A percentile compares a stretch with the other conserved stretches of the same genome.
Evolutionary conservation across 2,888 invertebrate genomes (phyloP).

Genomic region (Troides oblongomaculatus): DNA sequence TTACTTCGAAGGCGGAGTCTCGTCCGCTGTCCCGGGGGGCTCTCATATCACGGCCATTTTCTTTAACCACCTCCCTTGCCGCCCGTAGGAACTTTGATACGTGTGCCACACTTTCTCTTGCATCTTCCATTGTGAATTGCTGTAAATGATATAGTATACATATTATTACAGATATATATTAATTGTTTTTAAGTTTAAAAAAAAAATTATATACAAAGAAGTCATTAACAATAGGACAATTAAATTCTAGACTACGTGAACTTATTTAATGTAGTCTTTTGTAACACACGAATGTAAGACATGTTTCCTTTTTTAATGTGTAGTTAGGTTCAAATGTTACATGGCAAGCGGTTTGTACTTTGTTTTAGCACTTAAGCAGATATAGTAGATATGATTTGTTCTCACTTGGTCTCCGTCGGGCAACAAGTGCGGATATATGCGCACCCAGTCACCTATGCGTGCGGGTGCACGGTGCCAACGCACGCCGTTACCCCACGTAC

Average conservation of each 20-base stretch:
- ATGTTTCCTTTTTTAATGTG: too few species aligned
- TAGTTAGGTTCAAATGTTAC: not conserved
- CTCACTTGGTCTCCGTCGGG: conserved; percentile 57
- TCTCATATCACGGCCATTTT: conserved; percentile 55
- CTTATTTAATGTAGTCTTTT: too few species aligned
- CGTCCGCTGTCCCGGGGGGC: conserved; percentile 63
- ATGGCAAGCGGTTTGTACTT: not conserved
- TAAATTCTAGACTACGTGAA: too few species aligned
- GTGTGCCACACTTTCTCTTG: conserved; percentile 69
- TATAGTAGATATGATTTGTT: not conserved
- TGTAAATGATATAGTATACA: not conserved
- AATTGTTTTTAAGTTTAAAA: too few species aligned
- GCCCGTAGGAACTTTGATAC: conserved; percentile 66
- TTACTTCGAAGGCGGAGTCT: conserved; percentile 70
- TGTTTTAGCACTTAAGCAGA: too few species aligned
- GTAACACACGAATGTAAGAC: too few species aligned
- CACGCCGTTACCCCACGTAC: conserved; percentile 85
- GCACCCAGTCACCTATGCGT: conserved; percentile 87
- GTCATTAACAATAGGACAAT: too few species aligned
- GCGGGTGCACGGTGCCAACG: conserved; percentile 83
- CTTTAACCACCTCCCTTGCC: conserved; percentile 66
- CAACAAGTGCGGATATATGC: conserved; percentile 83
- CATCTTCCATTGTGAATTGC: conserved; percentile 64
- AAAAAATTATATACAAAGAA: too few species aligned
- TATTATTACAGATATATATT: too few species aligned